A percentile compares a stretch with the other conserved stretches of the same genome.
Evolutionary conservation across 2,113 vertebrate species (phyloP).

Genomic region (Petromus typicus): DNA sequence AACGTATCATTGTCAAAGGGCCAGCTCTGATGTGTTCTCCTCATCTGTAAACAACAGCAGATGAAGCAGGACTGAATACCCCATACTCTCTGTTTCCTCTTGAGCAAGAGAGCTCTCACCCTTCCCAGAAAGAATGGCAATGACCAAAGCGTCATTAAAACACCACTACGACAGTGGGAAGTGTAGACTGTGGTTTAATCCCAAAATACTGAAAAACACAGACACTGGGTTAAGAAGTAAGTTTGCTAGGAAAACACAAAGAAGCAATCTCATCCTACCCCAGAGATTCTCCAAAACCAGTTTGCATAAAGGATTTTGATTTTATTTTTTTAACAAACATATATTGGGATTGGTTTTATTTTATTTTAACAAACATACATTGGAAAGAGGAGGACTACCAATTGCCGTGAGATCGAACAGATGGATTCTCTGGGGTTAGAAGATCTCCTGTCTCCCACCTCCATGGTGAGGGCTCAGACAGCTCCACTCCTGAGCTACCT

Average conservation of each 20-base stretch:
- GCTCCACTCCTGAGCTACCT: neutral
- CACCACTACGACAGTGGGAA: neutral
- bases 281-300: neutral
- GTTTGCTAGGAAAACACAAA: accelerated
- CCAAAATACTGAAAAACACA: neutral
- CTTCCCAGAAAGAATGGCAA: neutral
- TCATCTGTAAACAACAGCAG: neutral
- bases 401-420: neutral
- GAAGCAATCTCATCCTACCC: neutral
- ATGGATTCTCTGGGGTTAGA: neutral
- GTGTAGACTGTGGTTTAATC: neutral
- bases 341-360: neutral
- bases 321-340: conserved; percentile 23
- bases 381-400: neutral
- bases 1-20: neutral
- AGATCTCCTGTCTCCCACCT: neutral
- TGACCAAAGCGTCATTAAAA: accelerated
- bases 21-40: neutral
- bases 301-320: neutral
- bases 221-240: neutral
- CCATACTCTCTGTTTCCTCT: neutral
- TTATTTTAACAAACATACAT: conserved; percentile 27
- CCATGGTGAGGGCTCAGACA: too few relatives aligned
- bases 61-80: accelerated
- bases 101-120: accelerated